Percentiles rank a stretch among this genome's conserved stretches.
Conservation (phyloP, 2,113 vertebrate species). For the Vidua macroura region DNA sequence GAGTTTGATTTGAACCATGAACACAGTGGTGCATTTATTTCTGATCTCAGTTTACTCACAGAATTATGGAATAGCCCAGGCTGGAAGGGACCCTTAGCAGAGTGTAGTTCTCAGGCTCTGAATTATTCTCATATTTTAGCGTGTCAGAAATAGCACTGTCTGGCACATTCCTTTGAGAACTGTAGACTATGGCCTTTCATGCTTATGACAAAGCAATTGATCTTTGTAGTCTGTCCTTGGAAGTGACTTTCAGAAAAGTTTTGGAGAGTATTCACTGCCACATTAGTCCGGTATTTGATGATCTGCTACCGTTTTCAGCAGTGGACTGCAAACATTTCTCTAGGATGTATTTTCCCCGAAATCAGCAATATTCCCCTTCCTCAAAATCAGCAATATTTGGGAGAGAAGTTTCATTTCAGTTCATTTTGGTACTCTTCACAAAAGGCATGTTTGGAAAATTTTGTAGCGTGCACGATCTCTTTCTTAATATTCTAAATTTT, state of each 20-base stretch:
- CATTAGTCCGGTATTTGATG: background rate
- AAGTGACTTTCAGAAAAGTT: background rate
- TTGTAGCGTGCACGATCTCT: rapidly evolving
- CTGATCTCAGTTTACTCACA: background rate
- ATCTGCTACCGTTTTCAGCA: background rate
- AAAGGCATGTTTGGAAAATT: background rate
- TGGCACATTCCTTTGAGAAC: background rate
- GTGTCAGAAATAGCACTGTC: background rate
- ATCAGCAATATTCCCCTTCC: background rate
- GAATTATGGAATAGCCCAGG: background rate
- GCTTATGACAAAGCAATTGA: background rate
- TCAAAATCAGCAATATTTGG: background rate
- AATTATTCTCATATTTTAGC: background rate
- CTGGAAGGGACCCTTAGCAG: background rate
- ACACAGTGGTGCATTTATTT: background rate
- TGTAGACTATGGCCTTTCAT: background rate
- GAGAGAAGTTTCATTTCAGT: background rate
- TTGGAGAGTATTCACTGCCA: background rate
- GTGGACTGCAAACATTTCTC: background rate
- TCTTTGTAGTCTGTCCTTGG: background rate
- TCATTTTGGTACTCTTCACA: background rate
- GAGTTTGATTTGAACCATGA: background rate
- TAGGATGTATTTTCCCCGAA: background rate
- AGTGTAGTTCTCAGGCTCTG: background rate
- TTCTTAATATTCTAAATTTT: background rate